Base-by-base conservation (phyloP, 2,888 invertebrate species). In the Parelbella ahira region DNA sequence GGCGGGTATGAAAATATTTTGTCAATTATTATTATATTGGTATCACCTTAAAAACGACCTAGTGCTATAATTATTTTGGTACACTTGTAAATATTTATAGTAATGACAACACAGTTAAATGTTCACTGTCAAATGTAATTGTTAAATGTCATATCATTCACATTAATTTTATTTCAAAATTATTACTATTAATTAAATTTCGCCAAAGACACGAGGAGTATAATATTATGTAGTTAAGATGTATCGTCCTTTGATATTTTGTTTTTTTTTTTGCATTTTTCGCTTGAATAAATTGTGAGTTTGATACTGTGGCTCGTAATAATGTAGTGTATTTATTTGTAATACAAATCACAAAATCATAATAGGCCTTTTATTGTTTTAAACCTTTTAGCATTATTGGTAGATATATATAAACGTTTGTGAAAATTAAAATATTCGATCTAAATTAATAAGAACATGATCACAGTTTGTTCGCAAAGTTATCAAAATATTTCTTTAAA, bases 321-420 rank as follows among this genome's bases (percentile, higher is more conserved):
- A 64, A 74, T 62, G 56, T 75, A 77, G 73, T 59, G 64, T 79
- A 81, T 80, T 81, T 80, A 81, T 79, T 79, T 77, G 63, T 74
- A 77, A 70, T 78, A 77, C 71, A 72, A 63, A 59, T 56, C 50
- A 44, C 38, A 58, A 38, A 53, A 56, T 36, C 13, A 43, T 36
- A 37, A 11, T 28, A 21, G 23, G 27, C 38, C 37, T 53, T 52
- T 52, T 51, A 36, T 49, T 30, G 8, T 30, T 12, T n/a, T n/a
- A n/a, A n/a, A n/a, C n/a, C n/a, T n/a, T n/a, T n/a, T n/a, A n/a
- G n/a, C n/a, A n/a, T n/a, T n/a, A n/a, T n/a, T n/a, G n/a, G n/a
- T n/a, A n/a, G n/a, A n/a, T n/a, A n/a, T n/a, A n/a, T n/a, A n/a
- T n/a, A n/a, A n/a, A n/a, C n/a, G n/a, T n/a, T n/a, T n/a, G n/a